A percentile compares a stretch with the other conserved stretches of the same genome.
Evolutionary conservation across 2,888 invertebrate species (phyloP).

Genomic region (Rhagonycha lutea): DNA sequence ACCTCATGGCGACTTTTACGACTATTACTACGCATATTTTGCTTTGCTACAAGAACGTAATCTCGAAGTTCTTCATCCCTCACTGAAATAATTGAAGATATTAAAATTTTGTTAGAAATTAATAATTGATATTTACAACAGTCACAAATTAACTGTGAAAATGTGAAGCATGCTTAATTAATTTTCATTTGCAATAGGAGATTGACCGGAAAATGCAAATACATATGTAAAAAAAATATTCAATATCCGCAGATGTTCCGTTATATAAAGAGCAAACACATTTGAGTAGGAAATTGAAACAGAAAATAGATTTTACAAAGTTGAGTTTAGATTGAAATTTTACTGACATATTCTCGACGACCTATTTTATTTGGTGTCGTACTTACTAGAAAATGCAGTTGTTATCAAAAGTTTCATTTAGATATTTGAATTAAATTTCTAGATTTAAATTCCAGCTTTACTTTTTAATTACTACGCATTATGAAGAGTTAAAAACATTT

Average conservation of each 20-base stretch:
- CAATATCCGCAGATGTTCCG: conserved; percentile 14
- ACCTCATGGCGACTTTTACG: conserved; percentile 36
- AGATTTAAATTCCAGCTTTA: not conserved
- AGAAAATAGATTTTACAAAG: conserved; percentile 7
- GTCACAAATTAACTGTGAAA: not conserved
- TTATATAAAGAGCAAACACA: conserved; percentile 7
- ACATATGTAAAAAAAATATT: conserved; percentile 5
- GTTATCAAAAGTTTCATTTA: not conserved
- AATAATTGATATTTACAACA: not conserved
- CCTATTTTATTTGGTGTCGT: not conserved
- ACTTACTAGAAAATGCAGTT: not conserved
- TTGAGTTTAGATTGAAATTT: not conserved
- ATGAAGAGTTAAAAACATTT: not conserved
- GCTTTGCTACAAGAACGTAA: conserved; percentile 36
- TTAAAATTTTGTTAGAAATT: not conserved
- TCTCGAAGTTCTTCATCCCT: conserved; percentile 35
- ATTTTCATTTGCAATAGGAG: not conserved
- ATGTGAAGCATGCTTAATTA: not conserved
- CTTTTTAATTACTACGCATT: not conserved
- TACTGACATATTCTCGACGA: not conserved
- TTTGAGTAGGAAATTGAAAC: conserved; percentile 14
- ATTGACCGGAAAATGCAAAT: conserved; percentile 15
- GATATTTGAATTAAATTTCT: not conserved
- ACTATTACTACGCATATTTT: conserved; percentile 23
- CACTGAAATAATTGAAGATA: conserved; percentile 20